Conservation (phyloP, 2,888 invertebrate species). For the Coenonympha arcania region DNA sequence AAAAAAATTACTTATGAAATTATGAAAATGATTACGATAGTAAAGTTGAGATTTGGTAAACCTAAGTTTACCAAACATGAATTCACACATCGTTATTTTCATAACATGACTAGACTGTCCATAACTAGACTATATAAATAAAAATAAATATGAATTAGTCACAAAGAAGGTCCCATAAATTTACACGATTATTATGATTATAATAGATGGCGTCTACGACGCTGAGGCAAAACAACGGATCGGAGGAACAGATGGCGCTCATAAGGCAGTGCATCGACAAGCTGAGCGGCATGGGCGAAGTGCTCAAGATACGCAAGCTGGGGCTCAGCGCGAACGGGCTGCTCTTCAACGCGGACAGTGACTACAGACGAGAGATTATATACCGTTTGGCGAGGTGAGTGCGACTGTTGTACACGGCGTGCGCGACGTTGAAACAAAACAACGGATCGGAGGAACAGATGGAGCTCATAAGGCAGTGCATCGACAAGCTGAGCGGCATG, state of each 20-base stretch:
- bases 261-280: conserved; percentile 48
- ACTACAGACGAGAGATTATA: too few relatives aligned
- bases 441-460: conserved; percentile 45
- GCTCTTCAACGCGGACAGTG: conserved; percentile 52
- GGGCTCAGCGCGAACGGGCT: conserved; percentile 49
- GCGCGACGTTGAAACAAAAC: conserved; percentile 38
- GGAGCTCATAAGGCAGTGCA: conserved; percentile 43
- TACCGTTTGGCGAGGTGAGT: too few relatives aligned
- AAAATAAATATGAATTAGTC: too few relatives aligned
- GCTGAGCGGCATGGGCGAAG: conserved; percentile 51
- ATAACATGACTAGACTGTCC: too few relatives aligned
- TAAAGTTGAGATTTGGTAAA: too few relatives aligned
- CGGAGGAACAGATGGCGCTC: conserved; percentile 44
- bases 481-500: conserved; percentile 47
- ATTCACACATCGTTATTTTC: too few relatives aligned
- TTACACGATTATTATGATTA: neutral
- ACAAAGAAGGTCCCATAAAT: too few relatives aligned
- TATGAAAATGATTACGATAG: too few relatives aligned
- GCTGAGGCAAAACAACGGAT: conserved; percentile 40
- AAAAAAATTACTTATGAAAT: too few relatives aligned
- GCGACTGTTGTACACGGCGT: conserved; percentile 42
- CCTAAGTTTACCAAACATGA: too few relatives aligned
- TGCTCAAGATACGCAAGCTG: conserved; percentile 38
- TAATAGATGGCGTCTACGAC: conserved; percentile 50
- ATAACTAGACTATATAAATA: too few relatives aligned